Percentiles rank a stretch among this genome's conserved stretches.
These are phyloP conservation scores for Delia radicum DNA, from an alignment of 1,140 invertebrate species.

Conservation along the genomic window DNA sequence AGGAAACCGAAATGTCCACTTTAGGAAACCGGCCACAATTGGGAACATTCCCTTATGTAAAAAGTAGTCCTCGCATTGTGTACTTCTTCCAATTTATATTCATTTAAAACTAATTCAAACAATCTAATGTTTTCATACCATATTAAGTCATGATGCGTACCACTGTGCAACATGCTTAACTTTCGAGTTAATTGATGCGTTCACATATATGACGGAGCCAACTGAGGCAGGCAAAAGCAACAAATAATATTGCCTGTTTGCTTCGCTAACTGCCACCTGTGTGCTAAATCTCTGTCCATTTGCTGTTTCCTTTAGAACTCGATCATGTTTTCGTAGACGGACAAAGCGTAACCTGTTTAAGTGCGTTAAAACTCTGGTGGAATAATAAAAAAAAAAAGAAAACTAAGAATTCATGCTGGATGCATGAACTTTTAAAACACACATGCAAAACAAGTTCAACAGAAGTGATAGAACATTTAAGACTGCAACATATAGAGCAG, in stretches of 20 bases:
- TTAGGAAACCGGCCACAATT: no score
- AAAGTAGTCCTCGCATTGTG: no score
- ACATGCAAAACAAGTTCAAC: constrained; percentile 20
- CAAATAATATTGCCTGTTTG: neutral
- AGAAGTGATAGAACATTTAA: constrained; percentile 9
- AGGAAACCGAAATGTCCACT: no score
- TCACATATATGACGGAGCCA: neutral
- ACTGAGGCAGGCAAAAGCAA: neutral
- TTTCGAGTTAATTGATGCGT: constrained; percentile 11
- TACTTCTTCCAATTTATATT: no score
- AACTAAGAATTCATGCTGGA: neutral
- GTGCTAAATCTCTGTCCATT: constrained; percentile 18
- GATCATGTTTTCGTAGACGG: neutral
- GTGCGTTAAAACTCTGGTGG: neutral
- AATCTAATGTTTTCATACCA: neutral
- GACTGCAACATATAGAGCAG: constrained; percentile 9
- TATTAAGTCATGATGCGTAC: neutral
- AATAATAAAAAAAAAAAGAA: neutral
- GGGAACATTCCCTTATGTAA: no score
- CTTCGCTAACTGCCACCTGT: constrained; percentile 9
- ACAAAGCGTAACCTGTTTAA: neutral
- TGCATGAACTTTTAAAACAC: neutral
- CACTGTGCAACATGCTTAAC: neutral
- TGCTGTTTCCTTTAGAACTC: constrained; percentile 17
- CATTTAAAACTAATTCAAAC: no score